Percentiles rank a stretch among this genome's conserved stretches.
Evolutionary conservation across 2,888 invertebrate genomes (phyloP).

Genomic region (Physocephala rufipes): DNA sequence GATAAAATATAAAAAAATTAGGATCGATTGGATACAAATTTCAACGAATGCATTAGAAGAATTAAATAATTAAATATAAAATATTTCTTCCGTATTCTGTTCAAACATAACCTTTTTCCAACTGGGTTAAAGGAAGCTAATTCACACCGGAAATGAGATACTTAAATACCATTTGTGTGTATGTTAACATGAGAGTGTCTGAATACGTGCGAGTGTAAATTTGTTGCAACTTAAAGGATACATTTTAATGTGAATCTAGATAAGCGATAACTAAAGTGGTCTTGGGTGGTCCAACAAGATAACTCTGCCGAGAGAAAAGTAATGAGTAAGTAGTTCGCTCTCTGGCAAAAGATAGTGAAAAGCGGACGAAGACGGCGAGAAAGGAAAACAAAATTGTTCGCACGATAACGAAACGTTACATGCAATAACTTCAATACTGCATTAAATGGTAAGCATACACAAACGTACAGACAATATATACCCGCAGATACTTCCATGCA

Average conservation of each 20-base stretch:
- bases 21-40: no score
- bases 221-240: constrained; percentile 57
- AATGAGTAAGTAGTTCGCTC: no score
- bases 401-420: constrained; percentile 47
- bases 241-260: constrained; percentile 65
- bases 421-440: constrained; percentile 61
- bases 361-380: constrained; percentile 40
- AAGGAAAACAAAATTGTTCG: constrained; percentile 42
- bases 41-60: no score
- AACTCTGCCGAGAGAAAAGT: constrained; percentile 58
- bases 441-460: constrained; percentile 44
- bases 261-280: constrained; percentile 55
- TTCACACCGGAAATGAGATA: constrained; percentile 12
- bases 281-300: constrained; percentile 43
- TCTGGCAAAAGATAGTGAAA: constrained; percentile 20
- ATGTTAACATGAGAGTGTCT: constrained; percentile 34
- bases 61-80: no score
- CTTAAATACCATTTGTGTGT: constrained; percentile 29
- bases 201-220: constrained; percentile 32
- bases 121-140: no score
- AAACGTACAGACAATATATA: constrained; percentile 42
- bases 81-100: no score
- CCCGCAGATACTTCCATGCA: constrained; percentile 17
- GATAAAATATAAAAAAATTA: no score
- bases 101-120: no score